Evolutionary conservation across 1,140 invertebrate genomes (phyloP).

Genomic region (Panulirus ornatus): DNA sequence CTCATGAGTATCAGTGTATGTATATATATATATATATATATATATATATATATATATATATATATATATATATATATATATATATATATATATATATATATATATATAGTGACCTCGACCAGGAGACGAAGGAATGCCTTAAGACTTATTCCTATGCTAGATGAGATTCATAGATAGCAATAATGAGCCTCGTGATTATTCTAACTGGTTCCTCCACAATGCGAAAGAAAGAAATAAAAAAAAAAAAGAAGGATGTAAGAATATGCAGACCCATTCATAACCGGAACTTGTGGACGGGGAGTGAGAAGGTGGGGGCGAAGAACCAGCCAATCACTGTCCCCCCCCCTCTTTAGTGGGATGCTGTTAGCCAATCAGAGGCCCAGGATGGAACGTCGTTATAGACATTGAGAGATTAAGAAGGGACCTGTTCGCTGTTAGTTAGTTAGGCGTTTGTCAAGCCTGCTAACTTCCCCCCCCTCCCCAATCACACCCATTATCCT

Average conservation of each 20-base stretch:
- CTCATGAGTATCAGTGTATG: too few relatives aligned
- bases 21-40: too few relatives aligned
- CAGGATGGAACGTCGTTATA: not conserved
- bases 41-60: too few relatives aligned
- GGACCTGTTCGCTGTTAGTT: too few relatives aligned
- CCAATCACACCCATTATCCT: too few relatives aligned
- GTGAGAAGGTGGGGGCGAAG: not conserved
- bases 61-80: too few relatives aligned
- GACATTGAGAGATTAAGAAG: too few relatives aligned
- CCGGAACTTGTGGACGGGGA: not conserved
- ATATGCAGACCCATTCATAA: conserved; percentile 1
- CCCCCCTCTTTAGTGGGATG: not conserved
- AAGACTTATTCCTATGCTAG: conserved; percentile 53
- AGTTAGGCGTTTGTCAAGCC: not conserved
- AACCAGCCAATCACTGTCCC: conserved; percentile 13
- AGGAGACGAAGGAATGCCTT: conserved; percentile 49
- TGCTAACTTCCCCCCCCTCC: too few relatives aligned
- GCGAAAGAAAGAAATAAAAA: too few relatives aligned
- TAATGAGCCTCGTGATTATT: conserved; percentile 51
- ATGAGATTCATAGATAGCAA: conserved; percentile 25
- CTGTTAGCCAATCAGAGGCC: conserved; percentile 14
- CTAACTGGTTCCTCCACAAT: conserved; percentile 19
- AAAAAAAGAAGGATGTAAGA: too few relatives aligned
- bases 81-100: too few relatives aligned
- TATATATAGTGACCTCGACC: conserved; percentile 8